A percentile compares a stretch with the other conserved stretches of the same genome.
These are phyloP conservation scores for Dromius quadrimaculatus DNA, from an alignment of 2,888 invertebrate species.

Conservation along the genomic window DNA sequence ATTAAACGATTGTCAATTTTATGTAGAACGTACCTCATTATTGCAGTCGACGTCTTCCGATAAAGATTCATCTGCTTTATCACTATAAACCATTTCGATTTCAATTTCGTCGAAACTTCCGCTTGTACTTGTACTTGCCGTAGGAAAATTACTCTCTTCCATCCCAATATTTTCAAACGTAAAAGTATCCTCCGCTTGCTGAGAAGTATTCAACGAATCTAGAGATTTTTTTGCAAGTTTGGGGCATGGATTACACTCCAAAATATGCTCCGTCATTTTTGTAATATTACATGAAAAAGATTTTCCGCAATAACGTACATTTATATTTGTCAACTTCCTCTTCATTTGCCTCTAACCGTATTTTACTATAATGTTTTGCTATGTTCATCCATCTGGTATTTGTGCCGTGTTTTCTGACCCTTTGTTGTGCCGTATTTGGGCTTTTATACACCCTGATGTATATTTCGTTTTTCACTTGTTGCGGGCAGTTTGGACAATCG, in stretches of 20 bases:
- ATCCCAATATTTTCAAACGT: too few relatives aligned
- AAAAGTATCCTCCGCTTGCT: too few relatives aligned
- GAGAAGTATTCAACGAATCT: too few relatives aligned
- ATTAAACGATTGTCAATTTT: too few relatives aligned
- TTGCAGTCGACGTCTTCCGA: too few relatives aligned
- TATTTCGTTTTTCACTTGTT: neutral
- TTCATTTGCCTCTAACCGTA: neutral
- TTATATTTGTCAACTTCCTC: neutral
- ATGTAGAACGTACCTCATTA: too few relatives aligned
- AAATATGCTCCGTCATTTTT: neutral
- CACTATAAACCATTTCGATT: too few relatives aligned
- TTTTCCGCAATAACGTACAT: neutral
- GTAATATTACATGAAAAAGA: neutral
- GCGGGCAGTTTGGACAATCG: neutral
- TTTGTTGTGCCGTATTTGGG: neutral
- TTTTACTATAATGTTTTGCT: neutral
- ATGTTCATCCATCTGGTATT: neutral
- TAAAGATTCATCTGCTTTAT: too few relatives aligned
- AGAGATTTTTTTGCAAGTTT: neutral
- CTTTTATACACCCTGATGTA: too few relatives aligned
- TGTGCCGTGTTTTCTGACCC: neutral
- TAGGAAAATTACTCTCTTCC: too few relatives aligned
- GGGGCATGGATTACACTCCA: neutral
- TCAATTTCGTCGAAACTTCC: too few relatives aligned
- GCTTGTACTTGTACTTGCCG: too few relatives aligned